Percentiles rank a stretch among this genome's conserved stretches.
These are phyloP conservation scores for Diachasmimorpha longicaudata DNA, from an alignment of 1,140 invertebrate genomes.

Conservation along the genomic window DNA sequence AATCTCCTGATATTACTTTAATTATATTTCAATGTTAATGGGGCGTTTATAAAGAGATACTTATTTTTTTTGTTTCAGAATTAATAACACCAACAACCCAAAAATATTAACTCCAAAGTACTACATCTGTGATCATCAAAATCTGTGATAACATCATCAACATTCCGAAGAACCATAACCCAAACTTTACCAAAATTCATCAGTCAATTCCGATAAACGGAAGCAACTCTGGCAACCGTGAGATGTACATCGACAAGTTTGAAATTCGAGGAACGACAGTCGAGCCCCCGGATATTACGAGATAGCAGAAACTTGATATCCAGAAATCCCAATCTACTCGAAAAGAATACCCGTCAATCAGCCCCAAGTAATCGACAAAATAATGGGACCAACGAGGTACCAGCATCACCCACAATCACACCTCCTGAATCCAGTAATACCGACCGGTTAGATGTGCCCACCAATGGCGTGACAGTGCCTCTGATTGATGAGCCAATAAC, in stretches of 20 bases:
- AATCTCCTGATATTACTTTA: neutral
- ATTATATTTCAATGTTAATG: too few species aligned
- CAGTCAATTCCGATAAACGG: neutral
- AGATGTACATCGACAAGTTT: constrained; percentile 47
- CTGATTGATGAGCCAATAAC: neutral
- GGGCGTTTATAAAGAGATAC: neutral
- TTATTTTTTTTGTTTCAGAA: neutral
- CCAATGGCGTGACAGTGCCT: neutral
- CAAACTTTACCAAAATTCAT: neutral
- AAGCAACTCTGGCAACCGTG: constrained; percentile 46
- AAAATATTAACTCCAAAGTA: neutral
- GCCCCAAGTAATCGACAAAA: neutral
- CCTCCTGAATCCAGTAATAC: neutral
- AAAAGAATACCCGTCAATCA: neutral
- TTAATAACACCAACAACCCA: neutral
- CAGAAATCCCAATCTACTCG: neutral
- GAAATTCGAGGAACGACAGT: constrained; percentile 39
- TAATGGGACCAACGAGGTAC: neutral
- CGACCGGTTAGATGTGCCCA: neutral
- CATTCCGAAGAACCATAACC: neutral
- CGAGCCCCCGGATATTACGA: constrained; percentile 50
- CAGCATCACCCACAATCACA: neutral
- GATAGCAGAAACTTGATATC: constrained; percentile 37
- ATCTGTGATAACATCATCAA: neutral
- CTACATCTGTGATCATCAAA: neutral